phyloP scores from a whole-genome alignment of 2,113 vertebrate species.

The Elaphurus davidianus region DNA sequence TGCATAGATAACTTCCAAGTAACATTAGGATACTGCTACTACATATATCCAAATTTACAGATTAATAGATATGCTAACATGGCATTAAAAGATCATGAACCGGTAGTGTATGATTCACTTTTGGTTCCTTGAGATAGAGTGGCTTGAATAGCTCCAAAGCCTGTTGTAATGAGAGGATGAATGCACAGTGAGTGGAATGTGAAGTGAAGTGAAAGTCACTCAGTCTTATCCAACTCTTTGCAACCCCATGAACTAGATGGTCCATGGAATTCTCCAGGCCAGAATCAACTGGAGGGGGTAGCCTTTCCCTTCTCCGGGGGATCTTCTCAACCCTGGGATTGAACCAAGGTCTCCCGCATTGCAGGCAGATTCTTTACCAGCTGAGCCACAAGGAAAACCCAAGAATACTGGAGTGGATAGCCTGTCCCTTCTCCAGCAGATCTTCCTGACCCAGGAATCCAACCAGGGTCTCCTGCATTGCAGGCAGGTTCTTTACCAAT shows the following conservation, averaged over 20 bases:
- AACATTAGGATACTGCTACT: neutral
- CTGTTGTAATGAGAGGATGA: neutral
- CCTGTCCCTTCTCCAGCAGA: neutral
- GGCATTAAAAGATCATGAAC: neutral
- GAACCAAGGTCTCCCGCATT: rapidly evolving
- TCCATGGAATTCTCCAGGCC: neutral
- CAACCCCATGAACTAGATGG: neutral
- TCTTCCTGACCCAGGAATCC: neutral
- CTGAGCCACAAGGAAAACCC: neutral
- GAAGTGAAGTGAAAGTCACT: neutral
- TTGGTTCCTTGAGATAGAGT: neutral
- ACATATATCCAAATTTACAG: neutral
- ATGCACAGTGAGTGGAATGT: neutral
- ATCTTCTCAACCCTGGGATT: neutral
- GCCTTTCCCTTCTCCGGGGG: neutral
- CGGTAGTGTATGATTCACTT: neutral
- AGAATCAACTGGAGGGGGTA: neutral
- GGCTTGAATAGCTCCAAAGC: neutral
- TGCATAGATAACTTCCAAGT: neutral
- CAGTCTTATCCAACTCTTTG: neutral
- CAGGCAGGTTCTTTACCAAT: neutral
- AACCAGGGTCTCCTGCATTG: neutral
- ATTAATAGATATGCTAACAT: neutral
- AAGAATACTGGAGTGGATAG: neutral
- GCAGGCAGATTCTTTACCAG: neutral